Conservation (phyloP, 1,140 invertebrate genomes). For the Aphelenchoides besseyi region DNA sequence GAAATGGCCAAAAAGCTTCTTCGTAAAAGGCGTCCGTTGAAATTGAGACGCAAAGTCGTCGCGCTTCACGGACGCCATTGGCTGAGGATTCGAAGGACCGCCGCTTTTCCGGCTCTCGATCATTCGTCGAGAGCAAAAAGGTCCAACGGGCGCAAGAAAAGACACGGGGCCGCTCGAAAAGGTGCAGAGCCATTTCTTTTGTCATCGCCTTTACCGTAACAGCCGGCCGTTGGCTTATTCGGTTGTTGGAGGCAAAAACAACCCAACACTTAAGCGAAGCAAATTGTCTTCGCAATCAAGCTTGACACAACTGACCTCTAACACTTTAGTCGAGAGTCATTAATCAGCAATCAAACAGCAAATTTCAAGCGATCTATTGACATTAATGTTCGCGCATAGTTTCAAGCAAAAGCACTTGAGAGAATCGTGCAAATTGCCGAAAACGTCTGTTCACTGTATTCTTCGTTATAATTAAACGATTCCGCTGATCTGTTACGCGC, state of each 20-base stretch:
- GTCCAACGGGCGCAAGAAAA: not conserved
- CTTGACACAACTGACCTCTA: not conserved
- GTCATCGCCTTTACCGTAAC: not conserved
- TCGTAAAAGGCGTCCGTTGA: not conserved
- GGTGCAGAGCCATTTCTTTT: not conserved
- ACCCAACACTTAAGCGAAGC: not conserved
- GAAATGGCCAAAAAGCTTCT: not conserved
- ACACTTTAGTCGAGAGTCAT: not conserved
- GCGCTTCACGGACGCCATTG: not conserved
- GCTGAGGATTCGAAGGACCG: not conserved
- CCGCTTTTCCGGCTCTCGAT: not conserved
- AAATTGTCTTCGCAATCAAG: not conserved
- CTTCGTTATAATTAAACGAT: not conserved
- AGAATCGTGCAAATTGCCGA: not conserved
- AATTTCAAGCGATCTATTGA: not conserved
- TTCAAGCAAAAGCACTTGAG: not conserved
- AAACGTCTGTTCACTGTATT: not conserved
- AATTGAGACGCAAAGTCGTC: not conserved
- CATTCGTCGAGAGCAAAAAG: slow-evolving; percentile 2
- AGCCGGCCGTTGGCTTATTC: not conserved
- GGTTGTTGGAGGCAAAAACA: not conserved
- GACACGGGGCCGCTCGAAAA: no score
- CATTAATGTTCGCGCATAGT: not conserved
- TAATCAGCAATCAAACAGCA: not conserved
- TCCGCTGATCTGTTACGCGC: not conserved